phyloP scores from a whole-genome alignment of 2,888 invertebrate species.

The Meta bourneti region DNA sequence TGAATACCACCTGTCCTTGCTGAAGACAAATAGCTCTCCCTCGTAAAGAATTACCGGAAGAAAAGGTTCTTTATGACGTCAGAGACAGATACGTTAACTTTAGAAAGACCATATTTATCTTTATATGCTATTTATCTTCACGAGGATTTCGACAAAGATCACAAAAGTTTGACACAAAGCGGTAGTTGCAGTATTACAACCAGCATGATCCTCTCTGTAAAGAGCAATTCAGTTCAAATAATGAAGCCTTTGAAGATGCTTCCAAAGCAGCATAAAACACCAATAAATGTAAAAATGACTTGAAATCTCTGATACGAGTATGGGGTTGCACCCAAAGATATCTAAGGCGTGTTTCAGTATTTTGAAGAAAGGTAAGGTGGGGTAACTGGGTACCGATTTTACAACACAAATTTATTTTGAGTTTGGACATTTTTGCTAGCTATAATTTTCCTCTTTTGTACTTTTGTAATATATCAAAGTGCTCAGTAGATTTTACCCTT shows the following conservation, averaged over 20 bases:
- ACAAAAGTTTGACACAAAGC: slow-evolving; percentile 10
- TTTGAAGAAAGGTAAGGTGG: no score
- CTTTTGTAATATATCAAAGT: no score
- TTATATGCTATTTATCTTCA: slow-evolving; percentile 10
- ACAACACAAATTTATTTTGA: no score
- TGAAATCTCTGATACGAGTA: no score
- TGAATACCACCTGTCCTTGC: slow-evolving; percentile 3
- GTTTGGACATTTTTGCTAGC: no score
- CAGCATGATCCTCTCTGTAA: not conserved
- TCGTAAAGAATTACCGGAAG: slow-evolving; percentile 26
- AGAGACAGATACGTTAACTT: slow-evolving; percentile 27
- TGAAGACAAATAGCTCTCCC: slow-evolving; percentile 18
- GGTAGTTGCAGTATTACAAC: not conserved
- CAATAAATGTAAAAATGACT: no score
- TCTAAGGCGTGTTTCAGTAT: no score
- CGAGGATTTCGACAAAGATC: not conserved
- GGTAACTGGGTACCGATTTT: no score
- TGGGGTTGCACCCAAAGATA: no score
- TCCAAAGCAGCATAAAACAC: no score
- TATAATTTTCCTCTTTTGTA: no score
- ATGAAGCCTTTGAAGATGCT: not conserved
- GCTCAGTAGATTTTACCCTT: no score
- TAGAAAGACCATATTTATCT: slow-evolving; percentile 17
- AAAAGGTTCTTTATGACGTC: slow-evolving; percentile 23
- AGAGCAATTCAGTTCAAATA: not conserved